phyloP scores from a whole-genome alignment of 2,888 invertebrate species.

The Trimorus sp. region DNA sequence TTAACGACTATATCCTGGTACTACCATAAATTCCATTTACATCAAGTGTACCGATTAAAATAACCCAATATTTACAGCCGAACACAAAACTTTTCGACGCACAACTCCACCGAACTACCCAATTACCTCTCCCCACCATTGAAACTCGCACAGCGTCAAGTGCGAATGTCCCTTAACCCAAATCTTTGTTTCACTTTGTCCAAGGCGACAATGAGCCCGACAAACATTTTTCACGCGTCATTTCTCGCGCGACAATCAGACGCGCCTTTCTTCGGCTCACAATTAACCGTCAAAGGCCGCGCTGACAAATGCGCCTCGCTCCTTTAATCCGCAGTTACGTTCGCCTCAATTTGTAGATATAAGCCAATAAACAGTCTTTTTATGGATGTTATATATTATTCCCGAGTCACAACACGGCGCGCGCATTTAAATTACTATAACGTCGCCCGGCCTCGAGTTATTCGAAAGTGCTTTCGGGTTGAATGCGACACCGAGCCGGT shows the following conservation, averaged over 20 bases:
- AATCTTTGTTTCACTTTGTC: slow-evolving; percentile 38
- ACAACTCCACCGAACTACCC: too few species aligned
- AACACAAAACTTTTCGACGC: too few species aligned
- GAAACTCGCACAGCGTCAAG: too few species aligned
- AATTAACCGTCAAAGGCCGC: slow-evolving; percentile 44
- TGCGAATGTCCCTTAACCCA: neutral
- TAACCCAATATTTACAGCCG: too few species aligned
- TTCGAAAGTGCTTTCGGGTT: slow-evolving; percentile 59
- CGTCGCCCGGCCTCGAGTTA: slow-evolving; percentile 47
- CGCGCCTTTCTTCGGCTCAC: slow-evolving; percentile 33
- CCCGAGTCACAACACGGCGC: slow-evolving; percentile 57
- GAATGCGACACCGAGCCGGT: slow-evolving; percentile 58
- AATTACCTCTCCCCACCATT: too few species aligned
- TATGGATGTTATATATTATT: slow-evolving; percentile 63
- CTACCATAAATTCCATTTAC: too few species aligned
- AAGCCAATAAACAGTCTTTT: slow-evolving; percentile 60
- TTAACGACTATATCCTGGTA: too few species aligned
- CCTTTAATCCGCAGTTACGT: slow-evolving; percentile 56
- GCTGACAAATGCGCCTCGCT: slow-evolving; percentile 42
- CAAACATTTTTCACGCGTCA: slow-evolving; percentile 38
- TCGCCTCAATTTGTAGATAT: slow-evolving; percentile 56
- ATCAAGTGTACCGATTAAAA: too few species aligned
- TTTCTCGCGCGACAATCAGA: slow-evolving; percentile 36
- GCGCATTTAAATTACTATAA: slow-evolving; percentile 61
- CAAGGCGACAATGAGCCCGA: slow-evolving; percentile 8